A percentile compares a stretch with the other conserved stretches of the same genome.
Conservation (phyloP, 2,113 vertebrate genomes). For the Takifugu bimaculatus region DNA sequence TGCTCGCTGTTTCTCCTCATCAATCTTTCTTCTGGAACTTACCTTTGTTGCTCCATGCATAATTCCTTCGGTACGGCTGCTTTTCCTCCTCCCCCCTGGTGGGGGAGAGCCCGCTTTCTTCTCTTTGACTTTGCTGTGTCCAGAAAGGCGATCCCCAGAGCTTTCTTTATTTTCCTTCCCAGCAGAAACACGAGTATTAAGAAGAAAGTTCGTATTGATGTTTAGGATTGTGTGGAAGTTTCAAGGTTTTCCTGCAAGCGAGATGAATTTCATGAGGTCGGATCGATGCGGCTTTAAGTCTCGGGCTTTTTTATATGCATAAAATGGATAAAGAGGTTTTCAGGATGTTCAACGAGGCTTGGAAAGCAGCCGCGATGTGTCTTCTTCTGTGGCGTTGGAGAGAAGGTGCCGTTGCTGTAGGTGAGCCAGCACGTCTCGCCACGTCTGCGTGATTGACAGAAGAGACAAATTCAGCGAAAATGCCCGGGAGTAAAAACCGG, state of each 20-base stretch:
- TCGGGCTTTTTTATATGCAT: constrained; percentile 3
- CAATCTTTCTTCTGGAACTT: constrained; percentile 11
- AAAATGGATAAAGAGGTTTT: constrained; percentile 20
- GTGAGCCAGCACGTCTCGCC: neutral
- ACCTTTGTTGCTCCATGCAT: constrained; percentile 60
- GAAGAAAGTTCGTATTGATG: constrained; percentile 13
- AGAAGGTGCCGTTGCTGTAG: neutral
- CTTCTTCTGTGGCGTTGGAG: constrained; percentile 17
- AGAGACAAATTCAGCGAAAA: no score
- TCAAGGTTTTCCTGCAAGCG: no score
- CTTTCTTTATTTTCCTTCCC: constrained; percentile 35
- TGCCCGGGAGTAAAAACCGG: no score
- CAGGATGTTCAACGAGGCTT: constrained; percentile 22
- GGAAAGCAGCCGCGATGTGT: constrained; percentile 10
- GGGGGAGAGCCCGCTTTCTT: constrained; percentile 43
- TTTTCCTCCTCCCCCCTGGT: constrained; percentile 29
- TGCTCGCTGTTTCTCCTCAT: constrained; percentile 1
- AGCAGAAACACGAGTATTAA: constrained; percentile 27
- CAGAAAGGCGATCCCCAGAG: constrained; percentile 58
- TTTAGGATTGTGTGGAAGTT: neutral
- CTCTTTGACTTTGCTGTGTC: constrained; percentile 42
- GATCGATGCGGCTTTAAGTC: constrained; percentile 26
- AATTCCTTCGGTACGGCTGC: constrained; percentile 50
- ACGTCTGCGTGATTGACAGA: no score
- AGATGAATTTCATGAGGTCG: constrained; percentile 10